These are phyloP conservation scores for Perognathus longimembris DNA, from an alignment of 2,113 vertebrate genomes.

Conservation along the genomic window DNA sequence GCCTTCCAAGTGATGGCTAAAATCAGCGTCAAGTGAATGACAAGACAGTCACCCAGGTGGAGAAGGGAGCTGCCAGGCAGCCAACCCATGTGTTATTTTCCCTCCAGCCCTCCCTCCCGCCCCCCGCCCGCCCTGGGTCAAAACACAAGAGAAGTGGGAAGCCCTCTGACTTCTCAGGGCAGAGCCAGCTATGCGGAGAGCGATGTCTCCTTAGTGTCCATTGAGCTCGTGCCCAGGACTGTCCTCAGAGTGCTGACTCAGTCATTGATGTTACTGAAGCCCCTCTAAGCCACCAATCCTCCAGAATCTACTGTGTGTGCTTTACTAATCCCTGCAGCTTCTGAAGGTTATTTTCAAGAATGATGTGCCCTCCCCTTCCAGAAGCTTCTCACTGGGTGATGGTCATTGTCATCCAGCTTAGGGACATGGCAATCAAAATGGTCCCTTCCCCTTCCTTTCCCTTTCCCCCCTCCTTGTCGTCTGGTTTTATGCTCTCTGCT, in stretches of 20 bases:
- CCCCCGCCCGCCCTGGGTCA: too few relatives aligned
- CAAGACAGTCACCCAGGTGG: background rate
- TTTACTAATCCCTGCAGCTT: background rate
- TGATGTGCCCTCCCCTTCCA: background rate
- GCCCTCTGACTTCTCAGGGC: background rate
- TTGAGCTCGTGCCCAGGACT: background rate
- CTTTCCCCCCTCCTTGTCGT: too few relatives aligned
- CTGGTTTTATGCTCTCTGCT: background rate
- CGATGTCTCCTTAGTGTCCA: rapidly evolving
- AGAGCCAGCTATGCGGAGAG: rapidly evolving
- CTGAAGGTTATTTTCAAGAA: background rate
- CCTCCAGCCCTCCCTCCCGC: too few relatives aligned
- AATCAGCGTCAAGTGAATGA: rapidly evolving
- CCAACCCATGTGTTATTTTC: too few relatives aligned
- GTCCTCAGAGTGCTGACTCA: background rate
- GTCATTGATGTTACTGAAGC: background rate
- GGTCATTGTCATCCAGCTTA: background rate
- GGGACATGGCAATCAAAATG: rapidly evolving
- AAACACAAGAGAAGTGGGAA: background rate
- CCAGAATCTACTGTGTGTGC: background rate
- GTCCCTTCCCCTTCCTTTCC: rapidly evolving
- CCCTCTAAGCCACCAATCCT: background rate
- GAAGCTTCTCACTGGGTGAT: background rate
- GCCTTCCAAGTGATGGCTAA: background rate
- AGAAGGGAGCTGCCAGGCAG: background rate